A percentile compares a stretch with the other conserved stretches of the same genome.
Conservation (phyloP, 2,113 vertebrate species). For the Malurus elegans region DNA sequence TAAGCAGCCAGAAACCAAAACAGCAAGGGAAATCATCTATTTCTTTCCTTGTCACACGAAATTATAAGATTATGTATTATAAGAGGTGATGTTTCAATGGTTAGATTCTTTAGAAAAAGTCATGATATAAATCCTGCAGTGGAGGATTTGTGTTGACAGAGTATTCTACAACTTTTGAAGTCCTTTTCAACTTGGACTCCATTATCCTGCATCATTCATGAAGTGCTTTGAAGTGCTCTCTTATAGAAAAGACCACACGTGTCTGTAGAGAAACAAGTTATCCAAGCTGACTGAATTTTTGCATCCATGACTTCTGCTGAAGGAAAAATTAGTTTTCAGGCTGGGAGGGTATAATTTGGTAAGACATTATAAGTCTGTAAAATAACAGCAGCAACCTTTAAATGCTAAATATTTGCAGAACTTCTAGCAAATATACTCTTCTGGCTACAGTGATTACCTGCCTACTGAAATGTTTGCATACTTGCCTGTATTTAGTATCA, state of each 20-base stretch:
- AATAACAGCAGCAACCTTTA: conserved; percentile 51
- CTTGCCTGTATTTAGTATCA: conserved; percentile 24
- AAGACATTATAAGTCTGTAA: neutral
- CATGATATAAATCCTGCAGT: neutral
- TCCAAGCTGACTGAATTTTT: neutral
- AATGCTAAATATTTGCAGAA: conserved; percentile 63
- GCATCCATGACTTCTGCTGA: neutral
- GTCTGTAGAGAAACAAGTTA: neutral
- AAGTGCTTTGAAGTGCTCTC: neutral
- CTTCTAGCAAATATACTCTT: conserved; percentile 50
- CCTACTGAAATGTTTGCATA: conserved; percentile 41
- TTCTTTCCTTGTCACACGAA: neutral
- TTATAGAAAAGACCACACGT: neutral
- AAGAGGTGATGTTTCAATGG: neutral
- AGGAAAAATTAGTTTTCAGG: conserved; percentile 1
- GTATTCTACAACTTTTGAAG: neutral
- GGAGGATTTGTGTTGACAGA: neutral
- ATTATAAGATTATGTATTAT: neutral
- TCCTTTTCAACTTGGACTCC: neutral
- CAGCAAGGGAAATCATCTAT: neutral
- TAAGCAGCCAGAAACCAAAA: neutral
- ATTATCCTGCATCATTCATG: neutral
- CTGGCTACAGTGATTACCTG: conserved; percentile 38
- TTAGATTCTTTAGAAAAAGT: neutral
- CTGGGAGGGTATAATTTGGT: neutral